Evolutionary conservation across 2,888 invertebrate genomes (phyloP).

Genomic region (Chymomyza fuscimana): DNA sequence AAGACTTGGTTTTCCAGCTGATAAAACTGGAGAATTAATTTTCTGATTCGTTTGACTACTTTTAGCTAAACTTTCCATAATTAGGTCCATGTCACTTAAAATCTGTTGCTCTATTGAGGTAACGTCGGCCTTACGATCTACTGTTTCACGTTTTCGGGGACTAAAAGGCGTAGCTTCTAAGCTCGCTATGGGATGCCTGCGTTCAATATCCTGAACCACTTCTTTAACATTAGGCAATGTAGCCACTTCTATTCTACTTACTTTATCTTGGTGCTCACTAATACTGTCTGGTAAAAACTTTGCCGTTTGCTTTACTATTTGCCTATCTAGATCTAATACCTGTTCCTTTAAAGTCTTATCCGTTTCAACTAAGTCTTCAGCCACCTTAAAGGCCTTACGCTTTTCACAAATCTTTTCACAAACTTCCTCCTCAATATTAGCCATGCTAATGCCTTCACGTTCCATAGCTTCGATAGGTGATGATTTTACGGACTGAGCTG

Average conservation of each 20-base stretch:
- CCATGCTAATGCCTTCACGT: constrained; percentile 36
- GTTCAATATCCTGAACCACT: constrained; percentile 81
- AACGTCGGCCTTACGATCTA: constrained; percentile 45
- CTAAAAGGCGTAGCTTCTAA: constrained; percentile 64
- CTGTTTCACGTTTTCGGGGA: constrained; percentile 71
- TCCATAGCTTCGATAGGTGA: constrained; percentile 62
- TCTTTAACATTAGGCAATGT: constrained; percentile 81
- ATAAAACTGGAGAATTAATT: constrained; percentile 39
- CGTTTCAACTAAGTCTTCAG: constrained; percentile 67
- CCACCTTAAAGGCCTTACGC: constrained; percentile 67
- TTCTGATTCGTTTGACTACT: constrained; percentile 32
- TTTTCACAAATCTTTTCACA: constrained; percentile 74
- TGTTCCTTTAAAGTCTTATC: constrained; percentile 65
- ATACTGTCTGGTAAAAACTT: constrained; percentile 50
- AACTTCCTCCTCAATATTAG: constrained; percentile 65
- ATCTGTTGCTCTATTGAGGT: constrained; percentile 62
- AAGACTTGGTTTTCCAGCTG: constrained; percentile 30
- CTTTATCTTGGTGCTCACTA: constrained; percentile 49
- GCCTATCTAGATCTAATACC: constrained; percentile 52
- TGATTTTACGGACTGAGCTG: constrained; percentile 51
- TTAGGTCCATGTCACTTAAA: constrained; percentile 62
- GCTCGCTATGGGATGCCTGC: constrained; percentile 74
- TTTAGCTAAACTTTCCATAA: constrained; percentile 50
- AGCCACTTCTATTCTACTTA: constrained; percentile 43
- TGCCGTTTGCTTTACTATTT: constrained; percentile 42